A percentile compares a stretch with the other conserved stretches of the same genome.
These are phyloP conservation scores for Neostethus bicornis DNA, from an alignment of 2,797 vertebrate genomes.

Conservation along the genomic window DNA sequence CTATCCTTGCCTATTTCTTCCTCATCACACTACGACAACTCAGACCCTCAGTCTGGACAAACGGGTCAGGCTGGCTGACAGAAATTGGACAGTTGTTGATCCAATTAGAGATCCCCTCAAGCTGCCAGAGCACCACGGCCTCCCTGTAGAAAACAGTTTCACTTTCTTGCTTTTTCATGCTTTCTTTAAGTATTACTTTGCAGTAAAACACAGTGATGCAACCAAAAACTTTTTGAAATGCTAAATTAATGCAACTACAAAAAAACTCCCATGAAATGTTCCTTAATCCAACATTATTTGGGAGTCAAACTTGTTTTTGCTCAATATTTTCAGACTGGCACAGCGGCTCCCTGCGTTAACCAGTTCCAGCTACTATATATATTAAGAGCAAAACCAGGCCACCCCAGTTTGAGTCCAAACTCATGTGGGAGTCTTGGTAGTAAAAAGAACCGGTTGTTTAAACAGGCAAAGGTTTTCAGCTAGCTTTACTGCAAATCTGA, in stretches of 20 bases:
- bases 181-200: conserved; percentile 44
- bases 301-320: conserved; percentile 37
- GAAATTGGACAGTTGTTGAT: conserved; percentile 77
- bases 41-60: conserved; percentile 55
- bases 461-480: conserved; percentile 38
- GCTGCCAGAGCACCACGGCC: conserved; percentile 55
- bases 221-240: conserved; percentile 30
- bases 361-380: conserved; percentile 48
- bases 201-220: conserved; percentile 18
- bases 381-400: conserved; percentile 30
- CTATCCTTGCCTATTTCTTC: conserved; percentile 15
- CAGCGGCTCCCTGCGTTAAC: conserved; percentile 48
- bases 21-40: conserved; percentile 56
- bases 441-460: conserved; percentile 47
- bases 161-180: conserved; percentile 28
- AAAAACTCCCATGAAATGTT: conserved; percentile 15
- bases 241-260: conserved; percentile 24
- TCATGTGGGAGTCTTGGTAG: conserved; percentile 50
- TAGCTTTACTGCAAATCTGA: conserved; percentile 19
- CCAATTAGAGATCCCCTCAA: conserved; percentile 71
- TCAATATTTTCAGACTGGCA: conserved; percentile 32
- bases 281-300: conserved; percentile 29
- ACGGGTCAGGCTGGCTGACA: conserved; percentile 69
- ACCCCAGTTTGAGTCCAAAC: conserved; percentile 51
- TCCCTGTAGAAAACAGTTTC: conserved; percentile 59